Percentiles rank a stretch among this genome's conserved stretches.
These are phyloP conservation scores for Myotis daubentonii DNA, from an alignment of 2,797 vertebrate genomes.

Conservation along the genomic window DNA sequence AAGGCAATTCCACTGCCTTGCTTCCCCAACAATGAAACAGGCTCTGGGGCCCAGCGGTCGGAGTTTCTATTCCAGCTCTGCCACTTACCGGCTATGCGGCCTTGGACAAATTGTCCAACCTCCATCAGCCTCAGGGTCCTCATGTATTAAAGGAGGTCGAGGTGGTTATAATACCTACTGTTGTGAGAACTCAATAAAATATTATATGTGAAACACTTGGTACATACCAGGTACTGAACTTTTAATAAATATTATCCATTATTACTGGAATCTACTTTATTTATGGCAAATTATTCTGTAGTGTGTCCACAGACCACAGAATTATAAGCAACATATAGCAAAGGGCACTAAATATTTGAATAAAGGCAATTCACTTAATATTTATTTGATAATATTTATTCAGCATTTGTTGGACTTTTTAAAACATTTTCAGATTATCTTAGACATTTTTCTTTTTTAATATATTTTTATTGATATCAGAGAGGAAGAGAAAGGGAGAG, in stretches of 20 bases:
- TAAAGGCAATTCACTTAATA: no score
- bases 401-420: not conserved
- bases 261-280: not conserved
- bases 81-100: not conserved
- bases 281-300: not conserved
- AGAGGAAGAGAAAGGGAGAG: no score
- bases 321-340: no score
- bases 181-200: not conserved
- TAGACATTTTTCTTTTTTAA: not conserved
- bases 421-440: not conserved
- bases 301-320: not conserved
- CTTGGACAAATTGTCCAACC: not conserved
- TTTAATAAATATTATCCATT: slow-evolving; percentile 13
- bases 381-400: no score
- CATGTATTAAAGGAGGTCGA: not conserved
- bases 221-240: not conserved
- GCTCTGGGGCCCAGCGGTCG: not conserved
- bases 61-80: not conserved
- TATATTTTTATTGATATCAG: no score
- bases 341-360: no score
- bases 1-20: not conserved
- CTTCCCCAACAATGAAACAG: not conserved
- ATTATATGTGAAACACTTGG: not conserved
- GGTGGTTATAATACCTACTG: not conserved
- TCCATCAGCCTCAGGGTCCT: not conserved